Evolutionary conservation across 2,797 vertebrate species (phyloP), one percentile per base, ranked within the genome.

Genomic region (Todus mexicanus): DNA sequence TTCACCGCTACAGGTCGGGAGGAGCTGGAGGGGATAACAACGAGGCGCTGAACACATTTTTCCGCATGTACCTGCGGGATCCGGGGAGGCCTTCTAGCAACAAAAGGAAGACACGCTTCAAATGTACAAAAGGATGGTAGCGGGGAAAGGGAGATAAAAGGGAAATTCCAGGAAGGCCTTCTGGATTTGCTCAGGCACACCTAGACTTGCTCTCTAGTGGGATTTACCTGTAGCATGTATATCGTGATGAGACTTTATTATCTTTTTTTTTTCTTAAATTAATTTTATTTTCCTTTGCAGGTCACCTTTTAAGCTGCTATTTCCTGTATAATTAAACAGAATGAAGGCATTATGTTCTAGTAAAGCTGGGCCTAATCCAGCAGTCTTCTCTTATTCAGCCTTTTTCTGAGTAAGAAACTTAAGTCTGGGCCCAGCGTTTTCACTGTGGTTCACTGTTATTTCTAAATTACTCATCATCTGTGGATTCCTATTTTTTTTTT

Each of bases 271-370:
- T n/a, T n/a, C n/a, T 50, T 0, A 71, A 91, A 94, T 90, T 96
- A 95, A 96, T 96, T 95, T 91, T 94, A 94, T 92, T 95, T 94
- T 95, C 95, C 93, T 95, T 96, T 95, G 82, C 95, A 96, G 96
- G 94, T 96, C 89, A 82, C 73, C 51, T 93, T 95, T 91, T 95
- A 96, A 95, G 95, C 87, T 95, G 92, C 89, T 95, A 95, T 95
- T 95, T 96, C 93, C 94, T 93, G 92, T 96, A 84, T 96, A 95
- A 96, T 96, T 96, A 96, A 91, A 70, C 94, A 94, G 84, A 91
- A 91, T 91, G 89, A 95, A 96, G 90, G 93, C 88, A 89, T 96
- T 96, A 96, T 72, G 33, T 96, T 96, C 90, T 96, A 95, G 89
- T 95, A 95, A 89, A 94, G 17, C 84, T 96, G 95, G 87, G 82